A percentile compares a stretch with the other conserved stretches of the same genome.
These are phyloP conservation scores for Drosophila kuntzei DNA, from an alignment of 2,888 invertebrate genomes.

Conservation along the genomic window DNA sequence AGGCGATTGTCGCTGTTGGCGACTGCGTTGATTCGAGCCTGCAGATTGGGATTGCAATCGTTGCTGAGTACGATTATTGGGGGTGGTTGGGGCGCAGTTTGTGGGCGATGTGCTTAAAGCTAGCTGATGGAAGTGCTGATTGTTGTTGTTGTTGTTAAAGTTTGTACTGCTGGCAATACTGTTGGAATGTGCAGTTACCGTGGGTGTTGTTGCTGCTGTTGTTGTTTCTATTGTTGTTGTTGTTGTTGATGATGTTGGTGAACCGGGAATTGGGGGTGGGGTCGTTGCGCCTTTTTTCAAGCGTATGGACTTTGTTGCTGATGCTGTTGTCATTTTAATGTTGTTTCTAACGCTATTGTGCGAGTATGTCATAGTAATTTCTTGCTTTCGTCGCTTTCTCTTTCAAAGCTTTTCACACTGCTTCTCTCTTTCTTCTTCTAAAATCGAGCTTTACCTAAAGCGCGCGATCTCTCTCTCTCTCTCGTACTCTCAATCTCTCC, in stretches of 20 bases:
- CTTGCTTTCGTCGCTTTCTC: constrained; percentile 55
- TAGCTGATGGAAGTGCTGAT: constrained; percentile 63
- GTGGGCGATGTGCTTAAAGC: constrained; percentile 68
- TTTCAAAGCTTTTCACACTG: constrained; percentile 35
- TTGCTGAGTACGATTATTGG: constrained; percentile 65
- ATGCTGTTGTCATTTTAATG: constrained; percentile 84
- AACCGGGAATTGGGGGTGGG: constrained; percentile 48
- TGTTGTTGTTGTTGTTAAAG: constrained; percentile 49
- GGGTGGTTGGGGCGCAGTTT: constrained; percentile 50
- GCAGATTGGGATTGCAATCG: constrained; percentile 67
- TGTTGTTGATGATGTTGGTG: constrained; percentile 62
- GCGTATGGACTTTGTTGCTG: constrained; percentile 82
- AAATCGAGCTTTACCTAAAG: constrained; percentile 43
- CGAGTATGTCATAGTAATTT: constrained; percentile 85
- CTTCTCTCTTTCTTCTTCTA: constrained; percentile 18
- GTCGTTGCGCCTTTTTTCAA: constrained; percentile 75
- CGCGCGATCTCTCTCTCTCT: constrained; percentile 39
- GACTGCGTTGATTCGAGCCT: constrained; percentile 67
- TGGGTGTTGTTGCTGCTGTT: constrained; percentile 63
- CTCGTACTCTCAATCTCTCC: constrained; percentile 31
- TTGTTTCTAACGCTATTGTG: constrained; percentile 85
- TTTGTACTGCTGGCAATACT: constrained; percentile 86
- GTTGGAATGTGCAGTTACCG: constrained; percentile 85
- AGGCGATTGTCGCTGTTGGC: constrained; percentile 72
- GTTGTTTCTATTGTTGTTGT: constrained; percentile 68